These are phyloP conservation scores for Micropoecilia bifurca DNA, from an alignment of 2,797 vertebrate genomes.

Conservation along the genomic window DNA sequence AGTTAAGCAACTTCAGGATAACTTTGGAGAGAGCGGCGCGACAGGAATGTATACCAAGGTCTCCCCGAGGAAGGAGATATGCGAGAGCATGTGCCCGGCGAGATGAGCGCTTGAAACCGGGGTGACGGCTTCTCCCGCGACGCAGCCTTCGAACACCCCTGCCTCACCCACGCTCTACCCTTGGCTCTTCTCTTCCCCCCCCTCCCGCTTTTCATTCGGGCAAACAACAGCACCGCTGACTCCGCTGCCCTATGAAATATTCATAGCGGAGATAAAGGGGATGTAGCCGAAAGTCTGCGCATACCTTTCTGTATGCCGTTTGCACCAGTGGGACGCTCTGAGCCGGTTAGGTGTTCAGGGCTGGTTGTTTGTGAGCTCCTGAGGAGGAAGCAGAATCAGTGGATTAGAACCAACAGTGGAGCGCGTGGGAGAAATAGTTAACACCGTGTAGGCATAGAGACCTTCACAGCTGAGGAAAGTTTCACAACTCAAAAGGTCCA, in stretches of 20 bases:
- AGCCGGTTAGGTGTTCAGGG: conserved; percentile 64
- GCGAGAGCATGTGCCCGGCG: conserved; percentile 62
- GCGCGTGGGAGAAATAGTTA: conserved; percentile 23
- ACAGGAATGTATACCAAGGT: conserved; percentile 59
- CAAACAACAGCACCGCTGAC: conserved; percentile 68
- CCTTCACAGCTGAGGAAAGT: conserved; percentile 34
- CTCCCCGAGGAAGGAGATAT: conserved; percentile 68
- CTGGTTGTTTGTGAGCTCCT: conserved; percentile 71
- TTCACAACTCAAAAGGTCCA: conserved; percentile 27
- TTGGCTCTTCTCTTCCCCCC: conserved; percentile 24
- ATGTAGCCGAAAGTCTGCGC: conserved; percentile 60
- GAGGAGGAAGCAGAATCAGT: conserved; percentile 50
- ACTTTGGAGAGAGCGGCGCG: conserved; percentile 48
- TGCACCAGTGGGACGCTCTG: conserved; percentile 65
- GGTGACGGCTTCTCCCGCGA: conserved; percentile 42
- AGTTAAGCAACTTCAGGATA: conserved; percentile 69
- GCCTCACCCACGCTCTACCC: conserved; percentile 28
- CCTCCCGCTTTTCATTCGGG: conserved; percentile 63
- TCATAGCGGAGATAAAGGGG: conserved; percentile 72
- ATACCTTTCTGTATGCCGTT: conserved; percentile 79
- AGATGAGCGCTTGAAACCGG: conserved; percentile 54
- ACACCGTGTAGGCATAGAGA: conserved; percentile 19
- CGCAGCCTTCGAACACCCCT: conserved; percentile 22
- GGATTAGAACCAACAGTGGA: conserved; percentile 38
- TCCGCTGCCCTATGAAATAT: conserved; percentile 75